Evolutionary conservation across 2,888 invertebrate species (phyloP).

Genomic region (Resseliella maxima): DNA sequence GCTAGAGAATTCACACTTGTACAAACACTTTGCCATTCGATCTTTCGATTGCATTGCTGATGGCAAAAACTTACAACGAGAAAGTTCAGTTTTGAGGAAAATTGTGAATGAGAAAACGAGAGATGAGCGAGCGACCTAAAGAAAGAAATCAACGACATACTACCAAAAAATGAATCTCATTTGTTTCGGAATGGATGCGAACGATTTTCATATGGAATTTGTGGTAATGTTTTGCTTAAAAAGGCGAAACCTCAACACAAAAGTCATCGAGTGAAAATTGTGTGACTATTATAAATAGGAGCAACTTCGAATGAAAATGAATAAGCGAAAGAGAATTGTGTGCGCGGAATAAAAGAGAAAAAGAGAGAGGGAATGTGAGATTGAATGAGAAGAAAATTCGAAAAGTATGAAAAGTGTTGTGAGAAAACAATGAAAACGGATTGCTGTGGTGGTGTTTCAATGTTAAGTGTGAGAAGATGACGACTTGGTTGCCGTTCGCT

Average conservation of each 20-base stretch:
- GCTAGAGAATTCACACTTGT: slow-evolving; percentile 26
- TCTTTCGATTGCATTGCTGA: background rate
- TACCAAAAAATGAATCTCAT: background rate
- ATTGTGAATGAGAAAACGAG: too few species aligned
- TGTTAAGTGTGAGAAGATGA: background rate
- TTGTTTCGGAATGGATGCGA: background rate
- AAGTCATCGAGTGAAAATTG: slow-evolving; percentile 28
- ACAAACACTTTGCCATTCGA: background rate
- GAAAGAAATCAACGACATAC: background rate
- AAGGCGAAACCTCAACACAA: slow-evolving; percentile 14
- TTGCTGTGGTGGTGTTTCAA: background rate
- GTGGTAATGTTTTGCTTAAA: background rate
- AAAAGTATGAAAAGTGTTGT: slow-evolving; percentile 33
- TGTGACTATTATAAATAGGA: background rate
- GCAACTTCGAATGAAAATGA: background rate
- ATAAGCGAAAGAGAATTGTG: background rate
- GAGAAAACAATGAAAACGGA: background rate
- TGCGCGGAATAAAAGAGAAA: background rate
- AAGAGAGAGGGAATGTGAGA: background rate
- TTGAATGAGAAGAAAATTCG: background rate
- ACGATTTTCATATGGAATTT: slow-evolving; percentile 8
- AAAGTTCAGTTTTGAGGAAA: background rate
- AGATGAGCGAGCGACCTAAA: background rate
- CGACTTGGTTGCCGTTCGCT: background rate
- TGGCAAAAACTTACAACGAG: background rate